Conservation (phyloP, 2,888 invertebrate species). For the Eucriotettix oculatus region DNA sequence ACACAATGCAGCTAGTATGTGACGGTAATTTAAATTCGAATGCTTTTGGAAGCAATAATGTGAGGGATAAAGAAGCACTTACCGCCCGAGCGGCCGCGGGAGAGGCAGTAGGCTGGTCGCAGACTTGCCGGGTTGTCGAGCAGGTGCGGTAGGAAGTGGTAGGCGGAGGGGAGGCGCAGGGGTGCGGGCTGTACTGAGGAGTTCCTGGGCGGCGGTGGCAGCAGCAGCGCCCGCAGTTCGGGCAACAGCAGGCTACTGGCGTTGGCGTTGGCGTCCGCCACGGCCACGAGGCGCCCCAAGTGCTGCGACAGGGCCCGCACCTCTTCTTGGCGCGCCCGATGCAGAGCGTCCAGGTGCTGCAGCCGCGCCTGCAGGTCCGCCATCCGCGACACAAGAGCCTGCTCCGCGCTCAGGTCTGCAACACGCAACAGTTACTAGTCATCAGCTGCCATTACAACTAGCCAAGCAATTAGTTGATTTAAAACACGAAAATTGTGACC, state of each 20-base stretch:
- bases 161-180: constrained; percentile 60
- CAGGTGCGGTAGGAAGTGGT: constrained; percentile 75
- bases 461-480: too few species aligned
- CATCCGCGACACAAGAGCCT: constrained; percentile 46
- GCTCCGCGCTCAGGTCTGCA: constrained; percentile 44
- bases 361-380: constrained; percentile 63
- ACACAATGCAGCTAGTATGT: too few species aligned
- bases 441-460: too few species aligned
- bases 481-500: too few species aligned
- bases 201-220: constrained; percentile 27
- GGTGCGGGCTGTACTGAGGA: constrained; percentile 22
- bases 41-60: too few species aligned
- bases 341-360: constrained; percentile 63
- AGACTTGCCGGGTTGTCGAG: constrained; percentile 60
- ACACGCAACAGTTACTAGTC: neutral
- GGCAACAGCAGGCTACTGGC: constrained; percentile 22
- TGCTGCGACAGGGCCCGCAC: constrained; percentile 51
- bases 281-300: constrained; percentile 30
- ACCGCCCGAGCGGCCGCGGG: constrained; percentile 50
- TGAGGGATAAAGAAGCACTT: constrained; percentile 7
- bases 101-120: constrained; percentile 60
- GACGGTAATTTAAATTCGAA: too few species aligned
- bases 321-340: constrained; percentile 59
- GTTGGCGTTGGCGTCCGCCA: neutral
- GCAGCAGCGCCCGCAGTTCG: constrained; percentile 33